Percentiles rank a stretch among this genome's conserved stretches.
These are phyloP conservation scores for Plecturocebus donacophilus DNA, from an alignment of 2,113 vertebrate genomes.

Conservation along the genomic window DNA sequence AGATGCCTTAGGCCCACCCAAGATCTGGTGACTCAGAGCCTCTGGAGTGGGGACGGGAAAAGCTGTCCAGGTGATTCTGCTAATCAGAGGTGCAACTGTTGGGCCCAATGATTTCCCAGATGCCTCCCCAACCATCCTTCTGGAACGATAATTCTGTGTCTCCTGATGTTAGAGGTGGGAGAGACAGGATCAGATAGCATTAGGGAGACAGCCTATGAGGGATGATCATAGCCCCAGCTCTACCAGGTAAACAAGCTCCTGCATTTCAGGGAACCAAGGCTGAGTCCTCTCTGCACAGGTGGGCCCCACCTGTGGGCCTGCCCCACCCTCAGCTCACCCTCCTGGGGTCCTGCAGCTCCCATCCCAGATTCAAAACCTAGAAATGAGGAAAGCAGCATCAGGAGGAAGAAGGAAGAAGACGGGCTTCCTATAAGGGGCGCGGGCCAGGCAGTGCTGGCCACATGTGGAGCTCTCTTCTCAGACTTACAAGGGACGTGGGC, in stretches of 20 bases:
- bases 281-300: not conserved
- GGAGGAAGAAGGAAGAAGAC: not conserved
- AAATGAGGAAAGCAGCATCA: not conserved
- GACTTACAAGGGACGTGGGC: not conserved
- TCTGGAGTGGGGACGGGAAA: not conserved
- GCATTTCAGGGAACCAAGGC: not conserved
- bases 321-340: not conserved
- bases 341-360: not conserved
- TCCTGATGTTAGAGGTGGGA: not conserved
- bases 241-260: not conserved
- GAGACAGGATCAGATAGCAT: not conserved
- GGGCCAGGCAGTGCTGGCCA: accelerated
- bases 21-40: not conserved
- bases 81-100: not conserved
- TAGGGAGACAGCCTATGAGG: not conserved
- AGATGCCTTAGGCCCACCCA: not conserved
- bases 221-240: not conserved
- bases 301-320: not conserved
- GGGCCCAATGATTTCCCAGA: not conserved
- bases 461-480: not conserved
- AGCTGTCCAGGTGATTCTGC: not conserved
- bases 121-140: not conserved
- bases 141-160: not conserved
- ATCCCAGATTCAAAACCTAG: not conserved
- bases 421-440: not conserved